Base-by-base conservation (phyloP, 1,140 invertebrate species). In the Dendrolimus punctatus region DNA sequence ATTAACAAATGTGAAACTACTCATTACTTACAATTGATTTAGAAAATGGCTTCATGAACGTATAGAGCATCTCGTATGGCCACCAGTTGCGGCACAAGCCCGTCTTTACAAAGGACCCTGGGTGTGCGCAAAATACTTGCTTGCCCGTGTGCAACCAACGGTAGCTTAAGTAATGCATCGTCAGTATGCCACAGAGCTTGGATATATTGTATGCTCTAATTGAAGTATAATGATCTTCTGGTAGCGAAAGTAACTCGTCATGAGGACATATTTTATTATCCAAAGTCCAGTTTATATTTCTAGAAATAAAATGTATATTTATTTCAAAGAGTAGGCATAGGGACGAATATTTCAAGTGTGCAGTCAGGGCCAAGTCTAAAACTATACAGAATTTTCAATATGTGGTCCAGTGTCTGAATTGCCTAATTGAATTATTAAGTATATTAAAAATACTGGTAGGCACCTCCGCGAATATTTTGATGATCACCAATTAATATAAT, bases 141-240 rank as follows among this genome's bases (percentile, higher is more conserved):
- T 97, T 91, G 1, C 90, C 91, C 41, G 90, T 89, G 8, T 87
- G 80, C 47, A 90, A 85, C 90, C 95, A 93, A n/a, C 91, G 89
- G 66, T 91, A 89, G 3, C 73, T 70, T 10, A 88, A 64, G 46
- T 86, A 93, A 61, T 92, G 88, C 43, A 93, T 92, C 60, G 96
- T 95, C 5, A 98, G 76, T 38, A 98, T 87, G 73, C 96, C 95
- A 74, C 95, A 98, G 23, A 99, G 85, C 87, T 99, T 99, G 0
- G 94, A 94, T 80, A 96, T 90, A 72, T 97, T 97, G 73, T 98
- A 99, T 3, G 95, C 93, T 73, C 90, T 91, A 81, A 98, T 93
- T 45, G 92, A 90, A 80, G 92, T 93, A 78, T 94, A 98, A 46
- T 92, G 88, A 9, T 90, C 77, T 44, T 80, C 66, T 5, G 87